These are phyloP conservation scores for Cetonia aurata DNA, from an alignment of 2,888 invertebrate species.

Conservation along the genomic window DNA sequence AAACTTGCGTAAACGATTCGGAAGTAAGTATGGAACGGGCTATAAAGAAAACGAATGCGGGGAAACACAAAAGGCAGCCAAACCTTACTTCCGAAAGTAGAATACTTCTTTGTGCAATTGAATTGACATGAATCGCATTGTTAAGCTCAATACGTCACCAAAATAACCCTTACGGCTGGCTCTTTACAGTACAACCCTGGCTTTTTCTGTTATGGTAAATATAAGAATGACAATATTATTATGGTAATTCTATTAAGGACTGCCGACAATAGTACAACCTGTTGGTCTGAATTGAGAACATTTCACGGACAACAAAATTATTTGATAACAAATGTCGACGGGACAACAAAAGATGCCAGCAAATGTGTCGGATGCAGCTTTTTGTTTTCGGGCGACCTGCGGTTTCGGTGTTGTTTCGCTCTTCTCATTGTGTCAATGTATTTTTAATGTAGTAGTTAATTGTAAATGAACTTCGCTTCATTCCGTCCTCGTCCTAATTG, in stretches of 20 bases:
- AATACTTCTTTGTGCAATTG: conserved; percentile 63
- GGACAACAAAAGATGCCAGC: conserved; percentile 60
- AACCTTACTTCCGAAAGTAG: conserved; percentile 59
- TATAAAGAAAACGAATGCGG: conserved; percentile 43
- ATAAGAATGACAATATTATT: conserved; percentile 68
- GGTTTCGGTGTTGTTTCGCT: conserved; percentile 56
- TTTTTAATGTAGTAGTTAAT: conserved; percentile 59
- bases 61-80: conserved; percentile 49
- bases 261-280: conserved; percentile 66
- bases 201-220: conserved; percentile 65
- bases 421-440: conserved; percentile 57
- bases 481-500: conserved; percentile 47
- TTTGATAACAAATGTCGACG: conserved; percentile 66
- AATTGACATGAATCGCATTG: conserved; percentile 64
- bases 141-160: conserved; percentile 61
- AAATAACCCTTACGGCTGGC: conserved; percentile 61
- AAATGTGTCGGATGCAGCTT: conserved; percentile 60
- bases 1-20: conserved; percentile 51
- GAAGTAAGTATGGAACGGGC: conserved; percentile 48
- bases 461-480: conserved; percentile 57
- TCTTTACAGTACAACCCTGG: conserved; percentile 55
- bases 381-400: conserved; percentile 58
- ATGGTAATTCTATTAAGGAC: conserved; percentile 67
- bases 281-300: conserved; percentile 64
- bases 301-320: conserved; percentile 67